Percentiles rank a stretch among this genome's conserved stretches.
These are phyloP conservation scores for Vanessa tameamea DNA, from an alignment of 1,140 invertebrate genomes.

Conservation along the genomic window DNA sequence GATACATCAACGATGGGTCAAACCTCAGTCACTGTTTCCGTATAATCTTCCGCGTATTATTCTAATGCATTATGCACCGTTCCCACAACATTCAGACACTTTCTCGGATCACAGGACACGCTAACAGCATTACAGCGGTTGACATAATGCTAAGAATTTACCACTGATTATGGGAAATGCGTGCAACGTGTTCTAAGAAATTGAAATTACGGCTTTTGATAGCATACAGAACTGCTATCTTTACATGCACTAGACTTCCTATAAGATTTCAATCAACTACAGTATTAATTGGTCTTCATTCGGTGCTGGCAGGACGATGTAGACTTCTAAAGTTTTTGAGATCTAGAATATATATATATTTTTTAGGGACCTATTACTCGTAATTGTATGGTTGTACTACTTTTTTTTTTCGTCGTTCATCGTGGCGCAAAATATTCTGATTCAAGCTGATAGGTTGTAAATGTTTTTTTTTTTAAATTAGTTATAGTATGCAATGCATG, in stretches of 20 bases:
- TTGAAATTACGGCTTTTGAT: conserved; percentile 3
- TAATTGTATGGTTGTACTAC: too few relatives aligned
- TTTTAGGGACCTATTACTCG: too few relatives aligned
- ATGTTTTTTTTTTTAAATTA: too few relatives aligned
- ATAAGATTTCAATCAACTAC: neutral
- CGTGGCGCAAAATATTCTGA: too few relatives aligned
- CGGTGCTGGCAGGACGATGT: too few relatives aligned
- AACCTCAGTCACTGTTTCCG: neutral
- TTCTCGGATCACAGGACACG: conserved; percentile 27
- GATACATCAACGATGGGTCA: too few relatives aligned
- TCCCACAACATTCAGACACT: conserved; percentile 10
- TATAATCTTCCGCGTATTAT: conserved; percentile 6
- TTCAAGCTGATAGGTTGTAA: too few relatives aligned
- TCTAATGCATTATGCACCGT: neutral
- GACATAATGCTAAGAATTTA: conserved; percentile 18
- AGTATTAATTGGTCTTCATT: neutral
- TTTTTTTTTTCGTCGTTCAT: too few relatives aligned
- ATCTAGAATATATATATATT: too few relatives aligned
- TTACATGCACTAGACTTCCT: neutral
- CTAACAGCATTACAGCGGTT: conserved; percentile 11
- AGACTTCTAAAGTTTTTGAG: too few relatives aligned
- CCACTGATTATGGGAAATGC: conserved; percentile 9
- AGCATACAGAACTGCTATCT: neutral
- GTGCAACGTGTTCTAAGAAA: neutral
- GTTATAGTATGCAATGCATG: too few relatives aligned